These are phyloP conservation scores for Ranitomeya variabilis DNA, from an alignment of 2,113 vertebrate species.

Conservation along the genomic window DNA sequence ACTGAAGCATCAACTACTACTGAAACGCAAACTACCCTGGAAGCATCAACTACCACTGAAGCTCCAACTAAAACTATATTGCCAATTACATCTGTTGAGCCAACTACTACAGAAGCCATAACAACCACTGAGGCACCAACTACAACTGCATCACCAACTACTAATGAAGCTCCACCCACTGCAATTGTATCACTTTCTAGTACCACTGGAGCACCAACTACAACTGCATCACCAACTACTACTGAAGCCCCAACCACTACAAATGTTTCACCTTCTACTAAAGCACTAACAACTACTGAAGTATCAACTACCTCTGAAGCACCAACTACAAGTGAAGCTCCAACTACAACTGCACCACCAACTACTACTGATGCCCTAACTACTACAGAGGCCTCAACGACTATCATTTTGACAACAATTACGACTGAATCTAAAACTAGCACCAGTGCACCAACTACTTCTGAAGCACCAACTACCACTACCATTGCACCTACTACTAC, in stretches of 20 bases:
- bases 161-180: neutral
- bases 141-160: neutral
- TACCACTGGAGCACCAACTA: no score
- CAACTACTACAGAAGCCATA: neutral
- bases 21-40: neutral
- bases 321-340: no score
- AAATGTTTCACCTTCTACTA: no score
- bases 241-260: no score
- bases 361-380: neutral
- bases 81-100: neutral
- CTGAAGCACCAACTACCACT: neutral
- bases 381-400: neutral
- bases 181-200: no score
- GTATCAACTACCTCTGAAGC: no score
- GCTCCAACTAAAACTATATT: neutral
- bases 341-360: no score
- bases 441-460: neutral
- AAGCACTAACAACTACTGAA: neutral
- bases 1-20: neutral
- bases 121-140: neutral
- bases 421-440: neutral
- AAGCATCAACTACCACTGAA: neutral
- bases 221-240: no score
- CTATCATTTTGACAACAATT: neutral
- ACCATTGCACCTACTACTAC: neutral